Base-by-base conservation (phyloP, 2,113 vertebrate genomes). In the Symphodus melops region DNA sequence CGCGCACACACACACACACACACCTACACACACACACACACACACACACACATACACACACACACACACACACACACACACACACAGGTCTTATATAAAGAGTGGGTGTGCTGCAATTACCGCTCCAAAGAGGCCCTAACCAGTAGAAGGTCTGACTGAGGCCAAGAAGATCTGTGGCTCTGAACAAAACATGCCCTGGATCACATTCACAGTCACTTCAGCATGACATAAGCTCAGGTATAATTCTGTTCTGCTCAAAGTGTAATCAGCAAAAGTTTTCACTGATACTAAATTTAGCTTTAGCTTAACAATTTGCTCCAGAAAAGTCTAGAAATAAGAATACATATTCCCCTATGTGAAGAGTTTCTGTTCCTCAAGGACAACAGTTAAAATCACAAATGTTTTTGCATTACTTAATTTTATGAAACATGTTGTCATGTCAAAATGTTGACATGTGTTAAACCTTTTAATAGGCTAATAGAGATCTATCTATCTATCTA, bases 31-130 rank as follows among this genome's bases (percentile, higher is more conserved):
- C 46, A 41, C 36, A 25, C 25, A 25, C 28, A 33, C 3, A 33
- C 28, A 33, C 28, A 5, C 28, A 5, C 28, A 33, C 28, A 33
- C 28, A 33, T 1, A 6, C 28, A 33, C 28, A 33, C 28, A 33
- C 28, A 6, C 28, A 33, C 28, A 33, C 4, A 33, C 28, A 28
- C 62, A 61, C 56, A 77, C 61, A 79, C 17, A 72, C 85, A 82
- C 87, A 74, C 82, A 68, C 63, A 79, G 77, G 85, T 86, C 85
- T 93, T 89, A 89, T 82, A 88, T 91, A 87, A 93, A 93, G 87
- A 89, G 83, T 72, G 77, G 60, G 82, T 79, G 81, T 75, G 83
- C 79, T 82, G 88, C 81, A 88, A 88, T 89, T 88, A 89, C 83
- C 0, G 28, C 77, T 87, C 82, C 63, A 67, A 81, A 71, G 82